Percentiles rank a stretch among this genome's conserved stretches.
phyloP scores from a whole-genome alignment of 2,888 invertebrate genomes.

The Dasysyrphus albostriatus region DNA sequence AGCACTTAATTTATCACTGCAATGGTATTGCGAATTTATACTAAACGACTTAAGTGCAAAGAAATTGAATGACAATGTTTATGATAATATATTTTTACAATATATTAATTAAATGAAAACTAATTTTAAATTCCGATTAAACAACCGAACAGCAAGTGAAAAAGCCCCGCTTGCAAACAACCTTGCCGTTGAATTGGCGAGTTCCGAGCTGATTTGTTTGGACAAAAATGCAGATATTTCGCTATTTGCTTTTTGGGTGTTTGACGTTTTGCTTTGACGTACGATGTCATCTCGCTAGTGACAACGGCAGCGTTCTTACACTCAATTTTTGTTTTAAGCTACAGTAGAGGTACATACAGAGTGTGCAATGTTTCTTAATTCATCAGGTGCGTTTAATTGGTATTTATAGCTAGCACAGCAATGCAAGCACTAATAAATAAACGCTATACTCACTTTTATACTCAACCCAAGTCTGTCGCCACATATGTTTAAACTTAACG shows the following conservation, averaged over 20 bases:
- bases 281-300: background rate
- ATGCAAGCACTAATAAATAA: too few species aligned
- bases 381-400: too few species aligned
- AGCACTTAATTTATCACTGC: background rate
- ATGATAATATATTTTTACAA: background rate
- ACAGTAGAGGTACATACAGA: too few species aligned
- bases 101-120: background rate
- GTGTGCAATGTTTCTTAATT: too few species aligned
- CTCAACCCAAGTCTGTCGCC: too few species aligned
- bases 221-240: background rate
- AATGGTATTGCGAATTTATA: background rate
- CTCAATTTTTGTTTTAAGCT: background rate
- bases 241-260: background rate
- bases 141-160: background rate
- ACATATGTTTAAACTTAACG: too few species aligned
- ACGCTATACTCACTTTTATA: too few species aligned
- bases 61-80: background rate
- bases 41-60: background rate
- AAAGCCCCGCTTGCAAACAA: constrained; percentile 9
- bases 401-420: too few species aligned
- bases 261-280: constrained; percentile 21
- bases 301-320: background rate
- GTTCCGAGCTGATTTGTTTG: constrained; percentile 11
- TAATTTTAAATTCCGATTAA: background rate
- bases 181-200: constrained; percentile 6